Evolutionary conservation across 2,888 invertebrate genomes (phyloP), one percentile per base, ranked within the genome.

Genomic region (Drosophila stalkeri): DNA sequence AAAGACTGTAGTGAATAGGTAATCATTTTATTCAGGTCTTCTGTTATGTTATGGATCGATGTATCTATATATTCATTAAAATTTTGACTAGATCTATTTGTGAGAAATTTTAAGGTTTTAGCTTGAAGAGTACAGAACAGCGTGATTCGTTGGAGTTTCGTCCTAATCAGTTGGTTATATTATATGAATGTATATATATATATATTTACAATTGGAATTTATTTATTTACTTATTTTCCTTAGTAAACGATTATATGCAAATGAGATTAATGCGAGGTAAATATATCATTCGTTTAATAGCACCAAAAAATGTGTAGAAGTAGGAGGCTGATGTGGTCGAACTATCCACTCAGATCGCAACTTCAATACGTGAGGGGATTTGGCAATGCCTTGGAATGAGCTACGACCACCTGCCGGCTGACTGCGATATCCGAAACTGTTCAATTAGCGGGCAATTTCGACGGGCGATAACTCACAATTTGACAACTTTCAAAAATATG

Each of bases 401-500:
- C 12, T 43, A 20, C 35, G 46, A 46, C 74, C 84, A 63, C 80
- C 83, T 72, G 86, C 86, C 83, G 81, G 74, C 65, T 68, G 27
- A 63, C 64, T 81, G 51, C 46, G 55, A 80, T 77, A 70, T 68
- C 33, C 33, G 46, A 81, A 80, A 69, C 68, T 69, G 80, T 80
- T 80, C 80, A 82, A 80, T 80, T 82, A 82, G 80, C 41, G 57
- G 59, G 51, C 64, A 67, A 73, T 72, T 82, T 75, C 64, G 51
- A 65, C 27, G 57, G 20, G 67, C 76, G 65, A 76, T 89, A 81
- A 81, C 68, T 72, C 69, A 64, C 70, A 55, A 56, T 82, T 87
- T 87, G 90, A 87, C 86, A 84, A 88, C 82, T 87, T 87, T 87
- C 74, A 64, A 89, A 81, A 77, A 86, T 69, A 77, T 68, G 60